A percentile compares a stretch with the other conserved stretches of the same genome.
These are phyloP conservation scores for Sakesphorus luctuosus DNA, from an alignment of 2,113 vertebrate genomes.

Conservation along the genomic window DNA sequence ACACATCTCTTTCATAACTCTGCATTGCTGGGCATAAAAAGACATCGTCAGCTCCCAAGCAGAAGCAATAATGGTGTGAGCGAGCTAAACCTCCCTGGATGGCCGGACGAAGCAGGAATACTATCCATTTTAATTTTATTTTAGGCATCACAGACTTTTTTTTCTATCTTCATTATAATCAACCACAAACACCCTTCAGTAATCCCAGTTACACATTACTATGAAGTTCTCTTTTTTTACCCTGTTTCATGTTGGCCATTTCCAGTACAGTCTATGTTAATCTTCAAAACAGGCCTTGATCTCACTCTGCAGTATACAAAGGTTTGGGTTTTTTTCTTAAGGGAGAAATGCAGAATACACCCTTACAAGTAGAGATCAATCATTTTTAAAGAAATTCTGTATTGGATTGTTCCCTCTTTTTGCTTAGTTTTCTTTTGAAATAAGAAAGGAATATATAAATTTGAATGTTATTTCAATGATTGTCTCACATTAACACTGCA, in stretches of 20 bases:
- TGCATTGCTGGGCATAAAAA: background rate
- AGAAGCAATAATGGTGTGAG: background rate
- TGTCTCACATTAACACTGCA: background rate
- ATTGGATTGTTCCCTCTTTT: conserved; percentile 38
- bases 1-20: background rate
- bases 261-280: background rate
- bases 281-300: background rate
- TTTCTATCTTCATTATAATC: background rate
- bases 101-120: background rate
- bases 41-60: background rate
- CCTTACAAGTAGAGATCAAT: conserved; percentile 28
- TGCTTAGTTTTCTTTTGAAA: conserved; percentile 33
- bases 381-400: conserved; percentile 29
- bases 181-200: background rate
- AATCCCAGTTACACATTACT: background rate
- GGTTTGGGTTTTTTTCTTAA: background rate
- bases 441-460: background rate
- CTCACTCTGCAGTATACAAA: background rate
- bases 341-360: background rate
- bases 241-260: background rate
- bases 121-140: background rate
- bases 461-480: background rate
- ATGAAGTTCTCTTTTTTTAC: background rate
- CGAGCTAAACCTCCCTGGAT: background rate
- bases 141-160: background rate